phyloP scores from a whole-genome alignment of 2,113 vertebrate species.

The Oostethus manadensis region DNA sequence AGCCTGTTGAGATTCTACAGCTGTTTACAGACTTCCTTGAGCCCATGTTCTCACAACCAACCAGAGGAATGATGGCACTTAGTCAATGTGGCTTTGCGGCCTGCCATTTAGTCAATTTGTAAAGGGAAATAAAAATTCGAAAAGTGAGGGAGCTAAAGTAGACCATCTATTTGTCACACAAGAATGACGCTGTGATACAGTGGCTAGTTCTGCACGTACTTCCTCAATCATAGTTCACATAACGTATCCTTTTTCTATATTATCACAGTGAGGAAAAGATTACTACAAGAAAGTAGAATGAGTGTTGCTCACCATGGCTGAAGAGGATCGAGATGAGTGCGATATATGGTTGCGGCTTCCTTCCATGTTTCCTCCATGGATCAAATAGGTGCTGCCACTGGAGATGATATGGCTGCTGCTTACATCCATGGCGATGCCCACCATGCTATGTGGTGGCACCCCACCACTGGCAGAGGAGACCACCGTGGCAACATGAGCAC shows the following conservation, averaged over 20 bases:
- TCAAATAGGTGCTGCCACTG: conserved; percentile 89
- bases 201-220: not conserved
- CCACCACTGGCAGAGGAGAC: conserved; percentile 81
- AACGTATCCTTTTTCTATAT: not conserved
- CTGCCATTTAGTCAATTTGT: not conserved
- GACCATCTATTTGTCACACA: not conserved
- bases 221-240: not conserved
- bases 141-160: no score
- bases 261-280: not conserved
- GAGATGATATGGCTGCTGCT: conserved; percentile 89
- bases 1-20: not conserved
- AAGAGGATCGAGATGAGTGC: conserved; percentile 92
- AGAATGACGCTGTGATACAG: not conserved
- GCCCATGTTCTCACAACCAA: not conserved
- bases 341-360: conserved; percentile 84
- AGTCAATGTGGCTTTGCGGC: not conserved
- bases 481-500: conserved; percentile 87
- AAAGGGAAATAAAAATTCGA: not conserved
- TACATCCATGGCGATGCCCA: conserved; percentile 94
- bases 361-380: conserved; percentile 88
- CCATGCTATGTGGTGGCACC: conserved; percentile 88
- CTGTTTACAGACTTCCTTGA: not conserved
- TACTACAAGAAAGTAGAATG: not conserved
- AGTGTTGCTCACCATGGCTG: conserved; percentile 84
- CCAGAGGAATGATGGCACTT: not conserved